Percentiles rank a stretch among this genome's conserved stretches.
These are phyloP conservation scores for Salvator merianae DNA, from an alignment of 2,113 vertebrate genomes.

Conservation along the genomic window DNA sequence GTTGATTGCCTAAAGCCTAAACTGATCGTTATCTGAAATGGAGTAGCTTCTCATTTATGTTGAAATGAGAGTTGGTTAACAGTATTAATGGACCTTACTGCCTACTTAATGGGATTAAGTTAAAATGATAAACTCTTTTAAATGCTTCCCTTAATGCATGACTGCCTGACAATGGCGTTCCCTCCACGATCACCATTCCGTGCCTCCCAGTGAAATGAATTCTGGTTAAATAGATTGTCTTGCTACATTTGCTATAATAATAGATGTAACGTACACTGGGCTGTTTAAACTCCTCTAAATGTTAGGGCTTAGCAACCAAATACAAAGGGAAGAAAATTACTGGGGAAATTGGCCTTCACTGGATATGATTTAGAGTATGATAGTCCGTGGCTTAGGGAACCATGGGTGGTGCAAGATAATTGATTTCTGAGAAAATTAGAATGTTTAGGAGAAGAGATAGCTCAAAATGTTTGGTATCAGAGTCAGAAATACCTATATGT, in stretches of 20 bases:
- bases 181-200: background rate
- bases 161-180: background rate
- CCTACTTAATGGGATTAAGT: slow-evolving; percentile 25
- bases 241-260: slow-evolving; percentile 18
- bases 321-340: background rate
- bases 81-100: slow-evolving; percentile 49
- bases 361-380: background rate
- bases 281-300: background rate
- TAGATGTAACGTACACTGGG: background rate
- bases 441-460: background rate
- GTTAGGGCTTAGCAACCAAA: background rate
- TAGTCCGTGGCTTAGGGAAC: background rate
- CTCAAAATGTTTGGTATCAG: background rate
- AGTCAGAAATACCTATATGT: background rate
- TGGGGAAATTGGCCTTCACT: background rate
- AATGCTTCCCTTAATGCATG: slow-evolving; percentile 31
- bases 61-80: slow-evolving; percentile 49
- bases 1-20: slow-evolving; percentile 38
- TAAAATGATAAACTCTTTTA: slow-evolving; percentile 46
- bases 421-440: background rate
- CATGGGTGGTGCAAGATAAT: background rate
- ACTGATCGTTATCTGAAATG: slow-evolving; percentile 40
- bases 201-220: slow-evolving; percentile 15
- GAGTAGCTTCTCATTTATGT: slow-evolving; percentile 40
- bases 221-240: background rate